Base-by-base conservation (phyloP, 2,888 invertebrate species). In the Dasysyrphus albostriatus region DNA sequence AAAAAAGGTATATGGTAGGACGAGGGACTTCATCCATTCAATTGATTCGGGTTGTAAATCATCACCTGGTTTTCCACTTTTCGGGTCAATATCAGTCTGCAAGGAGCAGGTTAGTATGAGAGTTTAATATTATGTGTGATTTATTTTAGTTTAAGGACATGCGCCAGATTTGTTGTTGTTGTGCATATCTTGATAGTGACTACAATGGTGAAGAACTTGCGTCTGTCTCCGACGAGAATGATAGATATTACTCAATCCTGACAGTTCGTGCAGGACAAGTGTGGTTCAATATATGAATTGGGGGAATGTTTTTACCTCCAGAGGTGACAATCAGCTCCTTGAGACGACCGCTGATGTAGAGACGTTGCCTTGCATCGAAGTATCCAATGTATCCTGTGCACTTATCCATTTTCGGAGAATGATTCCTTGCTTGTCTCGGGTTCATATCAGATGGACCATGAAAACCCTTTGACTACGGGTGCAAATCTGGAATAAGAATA, bases 271-370 rank as follows among this genome's bases (percentile, higher is more conserved):
- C 90, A 96, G 96, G 7, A 98, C 94, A 39, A 94, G 92, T 89
- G 97, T 89, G 97, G 95, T 92, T 98, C 98, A 88, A 98, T 97
- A 98, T 97, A 42, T 95, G 94, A 32, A 97, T 95, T 0, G 98
- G 98, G 2, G 98, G 95, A 90, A 97, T 94, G 92, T 98, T 98
- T 93, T 98, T 98, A 7, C 98, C 98, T 10, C 98, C 98, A n/a
- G 98, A 97, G 3, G 98, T 98, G 89, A 98, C 98, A 32, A 98
- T 93, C 37, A 98, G 90, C 91, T 98, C 98, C 95, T 95, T 95
- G 58, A 95, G 93, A 88, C 95, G 94, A 75, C 97, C 97, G 19
- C 96, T 97, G 79, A 97, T 95, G 88, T 94, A 95, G 0, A 97
- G 90, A 89, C 94, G 94, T 58, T 96, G 96, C 73, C 95, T 94